Base-by-base conservation (phyloP, 2,888 invertebrate genomes). In the Pseudococcus longispinus region DNA sequence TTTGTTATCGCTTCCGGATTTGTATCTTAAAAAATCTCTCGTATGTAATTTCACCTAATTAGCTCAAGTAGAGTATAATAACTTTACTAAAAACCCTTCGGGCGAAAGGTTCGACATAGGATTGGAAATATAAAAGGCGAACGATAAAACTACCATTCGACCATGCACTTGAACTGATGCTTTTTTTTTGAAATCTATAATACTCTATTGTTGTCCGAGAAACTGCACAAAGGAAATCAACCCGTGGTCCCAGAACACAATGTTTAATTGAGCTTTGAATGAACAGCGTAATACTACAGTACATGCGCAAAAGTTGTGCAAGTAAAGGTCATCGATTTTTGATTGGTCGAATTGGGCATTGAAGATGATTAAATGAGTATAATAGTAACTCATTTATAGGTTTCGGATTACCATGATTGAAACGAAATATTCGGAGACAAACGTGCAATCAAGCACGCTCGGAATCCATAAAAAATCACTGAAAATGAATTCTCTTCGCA, bases 241-340 rank as follows among this genome's bases (percentile, higher is more conserved):
- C 44, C 44, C 44, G 44, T 46, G 44, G 44, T 46, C 44, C 44
- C 13, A 46, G 15, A 13, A 46, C 44, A 11, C 15, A 46, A 15
- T 46, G 2, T 15, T 46, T 46, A 46, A 46, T 46, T 46, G 44
- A 46, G 37, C 37, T 37, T 37, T 37, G 37, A 37, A 46, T 46
- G 44, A 46, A 46, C 44, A 46, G 13, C 44, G 13, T 9, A 44
- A 46, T 46, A 46, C 15, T 51, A 51, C n/a, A 3, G 37, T 74
- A n/a, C 74, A 74, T 74, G 74, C 74, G 74, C 74, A 74, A 32
- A 74, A n/a, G 74, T 2, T 8, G 15, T 65, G 18, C 26, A 4
- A 37, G 32, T 32, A 37, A 74, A 74, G 74, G 74, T 74, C 74
- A 74, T 74, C 74, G 74, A 74, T 74, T 74, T 74, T 74, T 74